phyloP scores from a whole-genome alignment of 2,797 vertebrate genomes.

The Anomalospiza imberbis region DNA sequence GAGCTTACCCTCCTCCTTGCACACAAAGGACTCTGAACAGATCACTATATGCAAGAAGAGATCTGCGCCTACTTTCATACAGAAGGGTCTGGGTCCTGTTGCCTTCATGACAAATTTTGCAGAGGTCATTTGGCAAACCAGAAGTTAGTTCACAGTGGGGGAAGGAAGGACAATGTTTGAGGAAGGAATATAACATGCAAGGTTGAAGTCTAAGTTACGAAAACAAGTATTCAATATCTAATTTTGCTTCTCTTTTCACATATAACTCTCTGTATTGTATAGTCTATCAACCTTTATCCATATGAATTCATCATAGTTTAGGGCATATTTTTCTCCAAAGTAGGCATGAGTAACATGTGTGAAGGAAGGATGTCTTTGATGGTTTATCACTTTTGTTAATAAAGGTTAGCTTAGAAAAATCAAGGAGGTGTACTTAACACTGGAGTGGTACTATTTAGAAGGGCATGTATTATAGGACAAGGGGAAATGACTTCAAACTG shows the following conservation, averaged over 20 bases:
- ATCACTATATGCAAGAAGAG: not conserved
- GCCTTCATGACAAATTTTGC: not conserved
- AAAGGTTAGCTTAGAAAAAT: not conserved
- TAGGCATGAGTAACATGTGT: not conserved
- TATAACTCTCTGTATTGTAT: not conserved
- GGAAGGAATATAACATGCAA: not conserved
- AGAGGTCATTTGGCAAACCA: not conserved
- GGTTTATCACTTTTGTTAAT: not conserved
- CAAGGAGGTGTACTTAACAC: not conserved
- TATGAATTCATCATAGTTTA: not conserved
- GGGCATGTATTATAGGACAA: not conserved
- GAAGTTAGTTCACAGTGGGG: not conserved
- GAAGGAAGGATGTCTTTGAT: not conserved
- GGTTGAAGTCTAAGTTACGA: not conserved
- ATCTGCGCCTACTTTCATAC: not conserved
- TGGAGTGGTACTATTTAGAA: not conserved
- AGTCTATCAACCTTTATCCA: not conserved
- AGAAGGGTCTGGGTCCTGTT: not conserved
- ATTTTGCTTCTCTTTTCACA: not conserved
- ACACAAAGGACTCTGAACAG: not conserved
- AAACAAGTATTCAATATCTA: not conserved
- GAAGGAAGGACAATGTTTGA: not conserved
- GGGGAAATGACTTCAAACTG: not conserved
- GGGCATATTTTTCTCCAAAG: not conserved
- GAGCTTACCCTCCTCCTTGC: not conserved